A percentile compares a stretch with the other conserved stretches of the same genome.
Conservation (phyloP, 2,113 vertebrate species). For the Isichthys henryi region DNA sequence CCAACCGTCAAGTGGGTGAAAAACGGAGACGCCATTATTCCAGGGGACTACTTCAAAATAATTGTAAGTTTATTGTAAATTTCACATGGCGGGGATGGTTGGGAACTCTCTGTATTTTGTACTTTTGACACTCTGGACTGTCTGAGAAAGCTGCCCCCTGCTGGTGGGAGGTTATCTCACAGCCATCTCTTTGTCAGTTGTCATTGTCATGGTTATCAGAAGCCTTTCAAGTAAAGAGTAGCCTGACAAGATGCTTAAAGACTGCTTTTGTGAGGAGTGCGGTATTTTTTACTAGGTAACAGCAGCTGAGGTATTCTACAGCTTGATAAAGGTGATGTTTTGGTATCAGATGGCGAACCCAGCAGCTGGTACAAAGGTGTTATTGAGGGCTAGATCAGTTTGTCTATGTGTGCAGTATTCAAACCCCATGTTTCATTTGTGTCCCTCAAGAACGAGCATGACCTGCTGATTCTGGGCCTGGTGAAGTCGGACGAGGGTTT, state of each 20-base stretch:
- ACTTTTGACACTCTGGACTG: background rate
- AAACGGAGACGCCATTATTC: slow-evolving; percentile 92
- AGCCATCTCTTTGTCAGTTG: background rate
- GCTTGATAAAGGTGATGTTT: background rate
- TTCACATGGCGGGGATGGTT: background rate
- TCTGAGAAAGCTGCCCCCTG: background rate
- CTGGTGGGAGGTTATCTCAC: background rate
- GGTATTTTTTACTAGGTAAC: background rate
- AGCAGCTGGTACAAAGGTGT: background rate
- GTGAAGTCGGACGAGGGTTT: slow-evolving; percentile 96
- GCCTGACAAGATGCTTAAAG: background rate
- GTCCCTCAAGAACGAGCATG: slow-evolving; percentile 78
- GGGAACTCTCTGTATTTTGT: background rate
- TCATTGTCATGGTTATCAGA: background rate
- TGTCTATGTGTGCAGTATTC: background rate
- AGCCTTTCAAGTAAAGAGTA: background rate
- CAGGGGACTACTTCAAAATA: slow-evolving; percentile 97
- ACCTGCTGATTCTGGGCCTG: slow-evolving; percentile 90
- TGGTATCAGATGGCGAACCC: background rate
- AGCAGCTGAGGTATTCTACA: background rate
- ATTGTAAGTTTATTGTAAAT: slow-evolving; percentile 64
- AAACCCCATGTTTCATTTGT: background rate
- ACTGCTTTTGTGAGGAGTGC: background rate
- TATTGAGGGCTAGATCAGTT: background rate
- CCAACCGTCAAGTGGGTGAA: slow-evolving; percentile 95